Percentiles rank a stretch among this genome's conserved stretches.
phyloP scores from a whole-genome alignment of 2,797 vertebrate genomes.

The Lutra lutra region DNA sequence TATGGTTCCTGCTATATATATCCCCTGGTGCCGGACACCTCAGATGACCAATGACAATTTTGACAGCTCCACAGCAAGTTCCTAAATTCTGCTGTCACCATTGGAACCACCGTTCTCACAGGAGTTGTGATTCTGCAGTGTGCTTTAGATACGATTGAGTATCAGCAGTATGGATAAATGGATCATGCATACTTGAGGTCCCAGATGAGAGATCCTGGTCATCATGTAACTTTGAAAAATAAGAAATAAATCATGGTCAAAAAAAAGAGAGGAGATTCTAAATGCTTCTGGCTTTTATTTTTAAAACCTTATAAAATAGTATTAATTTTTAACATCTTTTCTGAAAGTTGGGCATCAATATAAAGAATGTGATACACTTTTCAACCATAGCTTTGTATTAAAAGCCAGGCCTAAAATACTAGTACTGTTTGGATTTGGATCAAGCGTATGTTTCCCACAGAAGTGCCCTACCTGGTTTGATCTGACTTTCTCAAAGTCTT shows the following conservation, averaged over 20 bases:
- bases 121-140: background rate
- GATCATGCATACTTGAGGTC: background rate
- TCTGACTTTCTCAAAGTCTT: background rate
- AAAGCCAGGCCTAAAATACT: background rate
- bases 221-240: conserved; percentile 21
- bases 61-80: background rate
- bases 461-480: background rate
- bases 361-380: background rate
- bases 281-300: background rate
- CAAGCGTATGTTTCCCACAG: background rate
- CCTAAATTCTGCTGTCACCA: background rate
- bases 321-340: background rate
- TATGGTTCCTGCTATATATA: background rate
- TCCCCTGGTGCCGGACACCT: background rate
- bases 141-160: background rate
- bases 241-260: background rate
- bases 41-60: background rate
- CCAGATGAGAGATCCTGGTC: background rate
- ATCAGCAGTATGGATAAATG: background rate
- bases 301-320: background rate
- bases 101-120: background rate
- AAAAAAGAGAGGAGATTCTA: conserved; percentile 7
- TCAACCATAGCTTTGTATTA: background rate
- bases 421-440: background rate
- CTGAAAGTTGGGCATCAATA: background rate